Percentiles rank a stretch among this genome's conserved stretches.
Evolutionary conservation across 2,888 invertebrate genomes (phyloP).

Genomic region (Leucophenga montana): DNA sequence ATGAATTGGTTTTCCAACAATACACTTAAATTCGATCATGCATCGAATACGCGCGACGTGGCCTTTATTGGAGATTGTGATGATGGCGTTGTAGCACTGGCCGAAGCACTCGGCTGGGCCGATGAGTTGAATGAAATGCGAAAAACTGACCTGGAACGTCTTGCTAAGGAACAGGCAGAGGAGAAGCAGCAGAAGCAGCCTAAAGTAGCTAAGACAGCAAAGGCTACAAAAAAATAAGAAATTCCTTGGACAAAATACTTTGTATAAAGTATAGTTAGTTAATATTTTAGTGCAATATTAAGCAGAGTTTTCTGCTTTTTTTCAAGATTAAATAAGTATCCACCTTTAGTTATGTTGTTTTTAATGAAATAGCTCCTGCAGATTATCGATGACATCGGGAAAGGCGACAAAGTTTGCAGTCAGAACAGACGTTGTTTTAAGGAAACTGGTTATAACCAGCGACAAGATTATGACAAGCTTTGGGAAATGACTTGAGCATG

Average conservation of each 20-base stretch:
- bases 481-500: too few relatives aligned
- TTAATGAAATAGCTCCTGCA: too few relatives aligned
- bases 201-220: background rate
- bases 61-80: constrained; percentile 89
- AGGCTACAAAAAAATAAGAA: constrained; percentile 12
- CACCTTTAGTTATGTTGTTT: too few relatives aligned
- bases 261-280: background rate
- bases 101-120: constrained; percentile 86
- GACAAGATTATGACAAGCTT: too few relatives aligned
- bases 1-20: constrained; percentile 59
- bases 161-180: constrained; percentile 68
- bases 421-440: too few relatives aligned
- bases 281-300: constrained; percentile 15
- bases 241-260: constrained; percentile 27
- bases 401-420: too few relatives aligned
- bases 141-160: constrained; percentile 75
- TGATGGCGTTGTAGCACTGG: constrained; percentile 82
- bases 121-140: constrained; percentile 78
- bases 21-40: constrained; percentile 81
- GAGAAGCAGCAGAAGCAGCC: background rate
- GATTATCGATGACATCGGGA: too few relatives aligned
- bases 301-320: constrained; percentile 5
- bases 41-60: constrained; percentile 81
- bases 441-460: too few relatives aligned
- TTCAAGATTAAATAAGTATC: background rate